Evolutionary conservation across 2,888 invertebrate species (phyloP).

Genomic region (Dasypogon diadema): DNA sequence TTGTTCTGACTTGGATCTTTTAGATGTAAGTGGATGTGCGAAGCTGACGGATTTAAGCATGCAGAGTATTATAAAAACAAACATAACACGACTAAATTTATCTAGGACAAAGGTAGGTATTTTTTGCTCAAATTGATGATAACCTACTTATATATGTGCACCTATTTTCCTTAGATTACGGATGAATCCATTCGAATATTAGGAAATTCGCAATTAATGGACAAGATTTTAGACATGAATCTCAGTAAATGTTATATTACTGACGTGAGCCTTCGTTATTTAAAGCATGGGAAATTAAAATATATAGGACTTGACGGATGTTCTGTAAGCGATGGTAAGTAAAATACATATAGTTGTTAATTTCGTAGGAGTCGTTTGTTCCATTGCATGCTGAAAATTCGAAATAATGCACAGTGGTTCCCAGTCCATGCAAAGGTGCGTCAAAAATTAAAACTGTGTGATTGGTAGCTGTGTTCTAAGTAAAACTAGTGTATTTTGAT

Average conservation of each 20-base stretch:
- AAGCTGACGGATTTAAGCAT: constrained; percentile 64
- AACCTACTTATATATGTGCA: background rate
- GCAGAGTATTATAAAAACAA: constrained; percentile 60
- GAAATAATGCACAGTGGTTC: background rate
- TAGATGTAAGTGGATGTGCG: constrained; percentile 63
- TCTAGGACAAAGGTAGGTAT: constrained; percentile 64
- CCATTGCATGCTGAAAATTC: too few relatives aligned
- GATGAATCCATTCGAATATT: constrained; percentile 54
- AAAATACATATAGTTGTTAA: too few relatives aligned
- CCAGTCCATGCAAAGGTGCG: background rate
- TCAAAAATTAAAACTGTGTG: background rate
- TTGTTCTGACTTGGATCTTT: constrained; percentile 61
- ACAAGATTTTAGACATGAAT: constrained; percentile 55
- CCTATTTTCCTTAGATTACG: too few relatives aligned
- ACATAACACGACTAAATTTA: constrained; percentile 63
- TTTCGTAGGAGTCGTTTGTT: too few relatives aligned
- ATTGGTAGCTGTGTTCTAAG: background rate
- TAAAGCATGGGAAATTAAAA: constrained; percentile 52
- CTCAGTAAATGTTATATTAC: constrained; percentile 52
- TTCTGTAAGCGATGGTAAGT: constrained; percentile 50
- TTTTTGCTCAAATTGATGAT: background rate
- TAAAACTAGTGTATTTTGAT: background rate
- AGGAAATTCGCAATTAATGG: constrained; percentile 50
- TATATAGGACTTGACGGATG: constrained; percentile 53
- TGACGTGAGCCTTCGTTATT: constrained; percentile 32